Base-by-base conservation (phyloP, 2,888 invertebrate genomes). In the Mimas tiliae region DNA sequence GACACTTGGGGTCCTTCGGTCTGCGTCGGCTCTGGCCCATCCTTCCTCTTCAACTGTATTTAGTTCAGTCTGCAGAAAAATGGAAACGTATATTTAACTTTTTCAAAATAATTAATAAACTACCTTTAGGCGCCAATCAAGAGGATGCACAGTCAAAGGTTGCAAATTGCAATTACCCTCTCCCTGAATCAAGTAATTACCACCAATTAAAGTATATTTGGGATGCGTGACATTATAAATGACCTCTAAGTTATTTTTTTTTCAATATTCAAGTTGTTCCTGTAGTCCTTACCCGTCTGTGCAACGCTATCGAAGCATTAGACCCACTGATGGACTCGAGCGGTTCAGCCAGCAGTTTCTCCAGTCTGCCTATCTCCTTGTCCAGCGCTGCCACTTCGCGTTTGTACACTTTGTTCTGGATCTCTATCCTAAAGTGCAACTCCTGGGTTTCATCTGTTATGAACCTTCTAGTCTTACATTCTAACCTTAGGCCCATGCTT, bases 321-420 rank as follows among this genome's bases (percentile, higher is more conserved):
- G 83, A 83, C 0, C 79, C 75, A 6, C 74, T 94, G 1, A 94
- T 93, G 0, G 95, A 94, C 21, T 95, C 95, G 62, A 94, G 77
- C 0, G 95, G 94, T 69, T 96, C 95, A 8, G 96, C 91, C 71
- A 97, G 82, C 65, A 96, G 89, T 80, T 94, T 95, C 83, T 97
- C 97, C 74, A 98, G 87, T 67, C 96, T 95, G 9, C 95, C 95
- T 63, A 97, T 96, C 87, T 98, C 97, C 63, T 95, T 95, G 83
- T 98, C 97, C 62, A 97, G 85, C 16, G 96, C 95, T 9, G 96
- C 96, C 72, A 98, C 95, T 85, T 98, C 97, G 72, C 96, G 94
- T 81, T 96, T 96, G 84, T 98, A 98, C 6, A 98, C 98, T 74
- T 96, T 95, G 88, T 98, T 98, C 88, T 98, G 98, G 65, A 98